Base-by-base conservation (phyloP, 2,888 invertebrate genomes). In the Nemotelus pantherinus region DNA sequence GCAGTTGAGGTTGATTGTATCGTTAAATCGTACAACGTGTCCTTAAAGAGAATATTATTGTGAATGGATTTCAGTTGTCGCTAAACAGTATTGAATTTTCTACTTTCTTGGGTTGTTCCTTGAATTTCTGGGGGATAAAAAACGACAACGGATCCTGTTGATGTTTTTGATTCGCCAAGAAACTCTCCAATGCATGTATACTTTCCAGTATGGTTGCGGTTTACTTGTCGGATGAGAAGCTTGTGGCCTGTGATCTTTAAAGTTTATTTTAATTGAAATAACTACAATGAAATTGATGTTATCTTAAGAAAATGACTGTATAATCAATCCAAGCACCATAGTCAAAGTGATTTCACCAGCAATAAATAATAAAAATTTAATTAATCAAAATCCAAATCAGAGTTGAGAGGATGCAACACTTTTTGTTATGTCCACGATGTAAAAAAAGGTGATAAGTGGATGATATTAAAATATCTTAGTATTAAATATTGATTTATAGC, bases 161-260 rank as follows among this genome's bases (percentile, higher is more conserved):
- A 53, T 2, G 7, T 53, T 55, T 70, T 53, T 41, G 41, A 55
- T 3, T 70, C 43, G 3, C 5, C 55, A 53, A 39, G 10, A 53
- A 55, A 70, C 43, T 55, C 55, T n/a, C 70, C 70, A 5, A 43
- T 43, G 43, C 70, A 70, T 43, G 70, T 55, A 41, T 53, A 70
- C 6, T 55, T 41, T 3, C 70, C 70, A 41, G 55, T 44, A 43
- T 70, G 39, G 25, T 39, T 5, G 3, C 70, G 39, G 10, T 55
- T 70, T 2, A 55, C 44, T n/a, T 44, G 43, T 65, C 45, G 44
- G 3, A 65, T 2, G 3, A 10, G 7, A 2, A 65, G 47, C n/a
- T 7, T 65, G 44, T 65, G 7, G 5, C 45, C 65, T 5, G 43
- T 6, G 3, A 43, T 44, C 64, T 64, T 41, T 39, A 64, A 64